Conservation (phyloP, 2,888 invertebrate genomes). For the Orchestes rusci region DNA sequence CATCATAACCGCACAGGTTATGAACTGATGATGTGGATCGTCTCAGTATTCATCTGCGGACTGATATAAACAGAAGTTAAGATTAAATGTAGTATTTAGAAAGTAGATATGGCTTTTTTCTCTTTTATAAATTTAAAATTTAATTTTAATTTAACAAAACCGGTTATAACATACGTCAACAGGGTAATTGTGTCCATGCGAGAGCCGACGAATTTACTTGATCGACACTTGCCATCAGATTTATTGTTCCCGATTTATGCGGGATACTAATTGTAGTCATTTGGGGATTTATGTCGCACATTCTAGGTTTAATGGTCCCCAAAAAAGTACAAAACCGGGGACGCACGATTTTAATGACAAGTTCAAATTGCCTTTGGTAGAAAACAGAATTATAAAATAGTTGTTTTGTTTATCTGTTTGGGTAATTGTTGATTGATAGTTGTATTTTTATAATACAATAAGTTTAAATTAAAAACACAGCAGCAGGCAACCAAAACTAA, state of each 20-base stretch:
- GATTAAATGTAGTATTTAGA: no score
- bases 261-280: constrained; percentile 35
- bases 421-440: no score
- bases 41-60: no score
- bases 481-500: constrained; percentile 21
- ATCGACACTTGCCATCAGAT: constrained; percentile 35
- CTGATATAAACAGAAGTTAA: no score
- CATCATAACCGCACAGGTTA: no score
- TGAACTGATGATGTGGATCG: no score
- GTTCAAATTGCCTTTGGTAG: constrained; percentile 11
- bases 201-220: constrained; percentile 30
- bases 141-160: no score
- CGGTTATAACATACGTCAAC: constrained; percentile 22
- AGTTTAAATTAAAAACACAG: constrained; percentile 16
- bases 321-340: constrained; percentile 17
- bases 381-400: neutral
- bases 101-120: no score
- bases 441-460: no score
- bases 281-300: constrained; percentile 32
- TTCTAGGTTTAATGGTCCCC: constrained; percentile 27
- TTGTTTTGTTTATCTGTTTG: no score
- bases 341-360: constrained; percentile 17
- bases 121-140: no score
- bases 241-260: constrained; percentile 34
- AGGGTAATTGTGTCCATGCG: constrained; percentile 26